Conservation (phyloP, 2,113 vertebrate species). For the Channa argus region DNA sequence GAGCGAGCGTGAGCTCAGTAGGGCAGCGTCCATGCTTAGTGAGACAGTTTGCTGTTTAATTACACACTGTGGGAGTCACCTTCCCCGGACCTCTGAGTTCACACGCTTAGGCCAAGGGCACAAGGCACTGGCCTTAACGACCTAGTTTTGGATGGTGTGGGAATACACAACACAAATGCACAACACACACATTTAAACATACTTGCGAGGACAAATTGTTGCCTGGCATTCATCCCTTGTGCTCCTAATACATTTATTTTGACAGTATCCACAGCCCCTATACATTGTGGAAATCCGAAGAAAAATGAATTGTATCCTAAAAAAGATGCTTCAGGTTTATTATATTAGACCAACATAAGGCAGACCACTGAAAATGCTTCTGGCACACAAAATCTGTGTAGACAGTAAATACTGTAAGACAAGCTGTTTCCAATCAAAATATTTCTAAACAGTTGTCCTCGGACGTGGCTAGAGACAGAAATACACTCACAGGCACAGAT, state of each 20-base stretch:
- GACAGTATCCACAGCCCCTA: no score
- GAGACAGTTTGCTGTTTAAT: slow-evolving; percentile 86
- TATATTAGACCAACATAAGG: neutral
- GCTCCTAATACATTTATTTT: no score
- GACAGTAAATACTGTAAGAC: neutral
- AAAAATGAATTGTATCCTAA: neutral
- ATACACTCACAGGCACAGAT: neutral
- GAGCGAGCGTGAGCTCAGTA: slow-evolving; percentile 63
- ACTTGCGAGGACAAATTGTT: slow-evolving; percentile 8
- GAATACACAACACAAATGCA: slow-evolving; percentile 21
- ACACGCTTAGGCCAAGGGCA: slow-evolving; percentile 66
- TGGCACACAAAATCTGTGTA: neutral
- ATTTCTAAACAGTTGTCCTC: neutral
- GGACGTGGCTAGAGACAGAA: slow-evolving; percentile 3
- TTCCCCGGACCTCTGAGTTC: slow-evolving; percentile 72
- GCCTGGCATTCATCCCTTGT: slow-evolving; percentile 2
- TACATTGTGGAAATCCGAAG: neutral
- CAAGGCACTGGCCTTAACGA: slow-evolving; percentile 32
- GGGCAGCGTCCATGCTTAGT: slow-evolving; percentile 77
- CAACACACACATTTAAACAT: neutral
- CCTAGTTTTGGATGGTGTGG: slow-evolving; percentile 40
- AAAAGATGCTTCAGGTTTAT: neutral
- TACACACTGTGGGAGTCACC: slow-evolving; percentile 85
- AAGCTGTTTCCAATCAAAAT: neutral
- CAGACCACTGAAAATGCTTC: neutral